These are phyloP conservation scores for Dusona sp. DNA, from an alignment of 2,888 invertebrate species.

Conservation along the genomic window DNA sequence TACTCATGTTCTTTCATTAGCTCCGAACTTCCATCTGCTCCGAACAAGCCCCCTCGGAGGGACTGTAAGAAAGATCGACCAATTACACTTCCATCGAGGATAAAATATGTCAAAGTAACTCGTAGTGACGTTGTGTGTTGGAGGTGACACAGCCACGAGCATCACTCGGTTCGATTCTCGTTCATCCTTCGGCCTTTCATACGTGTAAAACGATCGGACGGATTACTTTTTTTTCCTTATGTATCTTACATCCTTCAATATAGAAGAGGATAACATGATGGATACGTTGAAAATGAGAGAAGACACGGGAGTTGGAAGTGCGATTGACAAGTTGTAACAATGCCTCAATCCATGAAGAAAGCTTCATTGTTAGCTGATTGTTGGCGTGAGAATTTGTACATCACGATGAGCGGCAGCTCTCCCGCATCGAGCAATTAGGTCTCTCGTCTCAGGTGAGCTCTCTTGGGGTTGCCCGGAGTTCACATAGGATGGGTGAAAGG, in stretches of 20 bases:
- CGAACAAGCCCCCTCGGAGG: neutral
- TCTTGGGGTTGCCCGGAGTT: constrained; percentile 38
- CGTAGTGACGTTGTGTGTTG: constrained; percentile 33
- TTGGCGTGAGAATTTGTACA: constrained; percentile 24
- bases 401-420: constrained; percentile 10
- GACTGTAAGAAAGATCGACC: constrained; percentile 10
- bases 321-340: constrained; percentile 20
- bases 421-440: constrained; percentile 58
- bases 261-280: neutral
- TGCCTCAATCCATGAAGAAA: neutral
- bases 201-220: neutral
- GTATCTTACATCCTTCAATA: neutral
- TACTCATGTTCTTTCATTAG: constrained; percentile 8
- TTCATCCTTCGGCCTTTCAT: constrained; percentile 22
- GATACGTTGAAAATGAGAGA: constrained; percentile 11
- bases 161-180: constrained; percentile 23
- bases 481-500: constrained; percentile 50
- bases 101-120: constrained; percentile 56
- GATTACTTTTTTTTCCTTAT: constrained; percentile 8
- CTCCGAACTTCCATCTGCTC: constrained; percentile 1
- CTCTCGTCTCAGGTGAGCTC: constrained; percentile 60
- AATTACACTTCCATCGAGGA: constrained; percentile 7
- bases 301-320: neutral
- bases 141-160: constrained; percentile 16
- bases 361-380: constrained; percentile 7